A percentile compares a stretch with the other conserved stretches of the same genome.
Conservation (phyloP, 2,797 vertebrate species). For the Cryptoblepharus egeriae region DNA sequence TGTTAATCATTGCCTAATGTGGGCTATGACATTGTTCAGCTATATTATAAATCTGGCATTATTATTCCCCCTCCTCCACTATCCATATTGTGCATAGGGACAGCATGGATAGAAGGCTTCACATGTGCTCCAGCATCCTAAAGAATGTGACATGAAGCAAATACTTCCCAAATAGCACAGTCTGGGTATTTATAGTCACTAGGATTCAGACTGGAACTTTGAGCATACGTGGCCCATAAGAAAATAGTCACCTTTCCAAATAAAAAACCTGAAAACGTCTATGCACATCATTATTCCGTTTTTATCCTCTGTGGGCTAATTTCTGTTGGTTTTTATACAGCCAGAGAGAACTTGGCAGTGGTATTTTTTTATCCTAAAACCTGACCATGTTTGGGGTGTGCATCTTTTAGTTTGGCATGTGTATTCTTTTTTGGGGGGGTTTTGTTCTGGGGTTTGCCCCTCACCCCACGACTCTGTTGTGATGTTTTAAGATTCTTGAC, state of each 20-base stretch:
- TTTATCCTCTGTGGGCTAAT: conserved; percentile 9
- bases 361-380: not conserved
- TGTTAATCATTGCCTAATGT: not conserved
- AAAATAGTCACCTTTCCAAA: conserved; percentile 29
- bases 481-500: not conserved
- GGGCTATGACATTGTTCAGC: not conserved
- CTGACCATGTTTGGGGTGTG: not conserved
- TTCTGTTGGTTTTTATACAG: not conserved
- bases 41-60: not conserved
- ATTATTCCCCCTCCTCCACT: not conserved
- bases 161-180: not conserved
- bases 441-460: not conserved
- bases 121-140: conserved; percentile 16
- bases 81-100: too few relatives aligned
- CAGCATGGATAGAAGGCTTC: not conserved
- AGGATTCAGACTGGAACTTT: not conserved
- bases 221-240: not conserved
- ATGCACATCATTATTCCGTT: not conserved
- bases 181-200: not conserved
- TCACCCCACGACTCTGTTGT: rapidly evolving
- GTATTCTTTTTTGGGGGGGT: too few relatives aligned
- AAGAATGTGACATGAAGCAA: not conserved
- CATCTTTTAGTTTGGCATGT: not conserved
- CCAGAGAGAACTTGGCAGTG: not conserved
- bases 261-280: not conserved